Base-by-base conservation (phyloP, 1,140 invertebrate genomes). In the Samia ricini region DNA sequence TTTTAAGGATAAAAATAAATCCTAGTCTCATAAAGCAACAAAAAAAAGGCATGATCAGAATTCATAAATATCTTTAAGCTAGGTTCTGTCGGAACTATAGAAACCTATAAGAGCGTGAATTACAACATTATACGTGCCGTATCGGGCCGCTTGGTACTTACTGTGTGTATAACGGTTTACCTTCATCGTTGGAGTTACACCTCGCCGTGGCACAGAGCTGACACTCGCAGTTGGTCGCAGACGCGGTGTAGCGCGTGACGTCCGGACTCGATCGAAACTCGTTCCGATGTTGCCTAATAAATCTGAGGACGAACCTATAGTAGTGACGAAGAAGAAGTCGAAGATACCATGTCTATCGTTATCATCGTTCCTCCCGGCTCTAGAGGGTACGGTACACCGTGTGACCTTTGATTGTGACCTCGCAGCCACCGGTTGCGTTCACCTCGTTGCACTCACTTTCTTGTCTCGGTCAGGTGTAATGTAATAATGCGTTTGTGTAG, bases 321-420 rank as follows among this genome's bases (percentile, higher is more conserved):
- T 86, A 79, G 83, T 89, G 56, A 83, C 83, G 67, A 88, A 89
- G 79, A 89, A 89, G 81, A 89, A 89, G 60, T 86, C 81, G 6
- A 89, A 88, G 75, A 89, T 89, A 82, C 85, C 87, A 74, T 89
- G 87, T 69, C 68, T 89, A 42, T 88, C 87, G 63, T 71, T 89
- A 56, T 83, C 87, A 1, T 83, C 87, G 24, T 85, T 89, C 76
- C 80, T 89, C 26, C 85, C 85, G 58, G 87, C 87, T 36, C 63
- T 89, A 72, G 87, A 89, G 87, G 87, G 87, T 89, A 89, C 75
- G 74, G 69, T 65, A 68, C 56, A 71, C 56, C 62, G 58, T n/a
- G 18, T 85, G 85, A 88, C 86, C 86, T 86, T 81, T 83, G 82
- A 79, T 72, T 70, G 69, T 80, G 84, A 81, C 84, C 83, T 85